Evolutionary conservation across 2,888 invertebrate genomes (phyloP), one percentile per base, ranked within the genome.

Genomic region (Pollenia griseotomentosa): DNA sequence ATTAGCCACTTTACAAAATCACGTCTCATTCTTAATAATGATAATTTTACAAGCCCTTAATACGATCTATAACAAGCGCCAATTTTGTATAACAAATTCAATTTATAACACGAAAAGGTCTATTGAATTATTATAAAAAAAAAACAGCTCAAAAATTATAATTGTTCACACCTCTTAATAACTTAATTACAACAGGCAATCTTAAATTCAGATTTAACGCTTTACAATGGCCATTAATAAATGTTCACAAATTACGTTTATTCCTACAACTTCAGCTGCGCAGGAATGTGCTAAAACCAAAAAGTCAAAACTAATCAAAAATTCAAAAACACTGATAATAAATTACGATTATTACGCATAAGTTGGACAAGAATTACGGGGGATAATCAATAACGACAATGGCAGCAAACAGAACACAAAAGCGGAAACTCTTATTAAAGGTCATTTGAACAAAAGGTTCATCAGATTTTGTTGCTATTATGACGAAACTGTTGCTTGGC

Each of bases 261-360:
- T 23, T 63, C 63, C 42, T 51, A 57, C 19, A 66, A 42, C 75
- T 19, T 12, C 8, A 6, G 10, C 10, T 10, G 42, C 23, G 9
- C 11, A 19, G 9, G 42, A 57, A 42, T 44, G 42, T 51, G 11
- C 19, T 16, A 33, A 46, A 70, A 61, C 46, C 16, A 66, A 61
- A n/a, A 23, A 23, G 23, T 44, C 19, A 2, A 46, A 73, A 57
- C 11, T 7, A 66, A 46, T n/a, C n/a, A 40, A 71, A 59, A 78
- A 44, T 12, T 40, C 48, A 79, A 66, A 79, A 53, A 16, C 12
- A 16, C n/a, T 46, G 11, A 16, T 61, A 61, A 85, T 80, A 79
- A 85, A 85, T 71, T 68, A 53, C 53, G 44, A 79, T 84, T 74
- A 79, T 85, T 71, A 81, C 68, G 80, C 68, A 80, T 46, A 23